phyloP scores from a whole-genome alignment of 2,888 invertebrate genomes.

The Pterobdella sp. region DNA sequence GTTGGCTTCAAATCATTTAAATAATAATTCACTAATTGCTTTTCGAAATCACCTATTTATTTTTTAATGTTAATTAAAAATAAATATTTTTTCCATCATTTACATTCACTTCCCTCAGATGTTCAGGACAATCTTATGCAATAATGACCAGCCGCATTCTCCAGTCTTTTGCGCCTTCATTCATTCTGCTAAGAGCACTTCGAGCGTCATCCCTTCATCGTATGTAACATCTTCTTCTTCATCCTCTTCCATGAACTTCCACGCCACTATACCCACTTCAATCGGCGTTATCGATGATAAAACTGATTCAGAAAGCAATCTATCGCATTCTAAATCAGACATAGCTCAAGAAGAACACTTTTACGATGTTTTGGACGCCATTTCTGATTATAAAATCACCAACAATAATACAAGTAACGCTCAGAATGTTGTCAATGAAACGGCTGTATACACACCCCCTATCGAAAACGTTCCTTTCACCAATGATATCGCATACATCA shows the following conservation, averaged over 20 bases:
- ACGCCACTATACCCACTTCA: not conserved
- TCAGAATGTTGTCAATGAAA: not conserved
- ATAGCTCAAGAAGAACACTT: not conserved
- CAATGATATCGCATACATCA: not conserved
- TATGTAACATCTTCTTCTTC: not conserved
- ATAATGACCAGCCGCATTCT: conserved; percentile 5
- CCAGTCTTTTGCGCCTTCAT: not conserved
- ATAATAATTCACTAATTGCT: not conserved
- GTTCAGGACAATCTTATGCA: conserved; percentile 10
- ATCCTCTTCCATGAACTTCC: not conserved
- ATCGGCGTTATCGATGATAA: not conserved
- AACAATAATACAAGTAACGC: not conserved
- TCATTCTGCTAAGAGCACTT: not conserved
- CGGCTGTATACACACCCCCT: not conserved
- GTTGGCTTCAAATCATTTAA: not conserved
- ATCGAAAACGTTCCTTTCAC: not conserved
- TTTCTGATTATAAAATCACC: not conserved
- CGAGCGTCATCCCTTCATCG: not conserved
- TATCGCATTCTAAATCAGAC: too few relatives aligned
- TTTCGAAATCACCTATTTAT: not conserved
- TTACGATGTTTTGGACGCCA: conserved; percentile 6
- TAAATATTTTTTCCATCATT: not conserved
- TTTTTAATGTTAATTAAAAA: not conserved
- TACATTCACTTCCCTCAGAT: not conserved
- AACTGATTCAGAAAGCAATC: not conserved